Conservation (phyloP, 30 jellyfish, hydroid and myxozoan species). For the Aurelia aurita complex sp. Pacific region DNA sequence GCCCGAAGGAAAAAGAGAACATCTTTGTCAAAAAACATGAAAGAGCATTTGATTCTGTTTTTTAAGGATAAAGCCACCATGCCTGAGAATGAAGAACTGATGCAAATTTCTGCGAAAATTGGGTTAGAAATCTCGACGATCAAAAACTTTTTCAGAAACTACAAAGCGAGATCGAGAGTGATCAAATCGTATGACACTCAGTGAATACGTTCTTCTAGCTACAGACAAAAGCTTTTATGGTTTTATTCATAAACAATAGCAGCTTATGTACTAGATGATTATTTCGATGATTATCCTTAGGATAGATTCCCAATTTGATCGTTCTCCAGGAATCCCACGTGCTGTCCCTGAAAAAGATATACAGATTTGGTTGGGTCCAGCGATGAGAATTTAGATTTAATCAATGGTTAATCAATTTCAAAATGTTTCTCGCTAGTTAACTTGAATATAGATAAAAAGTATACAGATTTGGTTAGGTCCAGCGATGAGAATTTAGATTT, state of each 20-base stretch:
- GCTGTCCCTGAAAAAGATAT: neutral
- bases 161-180: constrained; percentile 74
- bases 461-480: no score
- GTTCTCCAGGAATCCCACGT: no score
- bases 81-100: constrained; percentile 49
- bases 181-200: neutral
- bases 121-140: constrained; percentile 50
- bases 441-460: no score
- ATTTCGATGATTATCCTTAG: no score
- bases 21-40: constrained; percentile 39
- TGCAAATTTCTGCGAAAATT: constrained; percentile 37
- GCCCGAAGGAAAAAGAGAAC: constrained; percentile 56
- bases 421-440: no score
- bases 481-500: no score
- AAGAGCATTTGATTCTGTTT: constrained; percentile 38
- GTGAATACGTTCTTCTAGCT: neutral
- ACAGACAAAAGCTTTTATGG: no score
- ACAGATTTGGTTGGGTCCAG: neutral
- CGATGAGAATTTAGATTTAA: no score
- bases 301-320: no score
- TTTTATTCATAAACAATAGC: no score
- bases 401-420: no score
- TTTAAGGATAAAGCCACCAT: constrained; percentile 28
- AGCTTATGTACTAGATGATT: no score
- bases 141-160: constrained; percentile 75